phyloP scores from a whole-genome alignment of 2,797 vertebrate species.

The Cossypha dichroa region DNA sequence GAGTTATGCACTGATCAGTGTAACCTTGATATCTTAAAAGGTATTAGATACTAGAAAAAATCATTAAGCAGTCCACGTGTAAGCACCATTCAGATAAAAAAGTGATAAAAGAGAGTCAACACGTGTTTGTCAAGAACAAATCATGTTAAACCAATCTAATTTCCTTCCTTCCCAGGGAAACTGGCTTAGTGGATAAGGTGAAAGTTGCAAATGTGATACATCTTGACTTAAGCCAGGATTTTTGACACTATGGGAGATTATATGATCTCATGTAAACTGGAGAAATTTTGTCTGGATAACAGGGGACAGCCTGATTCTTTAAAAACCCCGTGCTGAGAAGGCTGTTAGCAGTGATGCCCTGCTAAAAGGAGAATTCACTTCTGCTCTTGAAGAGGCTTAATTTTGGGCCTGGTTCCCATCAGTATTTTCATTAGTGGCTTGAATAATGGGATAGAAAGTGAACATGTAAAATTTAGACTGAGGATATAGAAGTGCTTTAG shows the following conservation, averaged over 20 bases:
- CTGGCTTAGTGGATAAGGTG: not conserved
- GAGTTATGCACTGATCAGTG: not conserved
- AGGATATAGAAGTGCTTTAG: not conserved
- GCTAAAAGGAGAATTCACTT: not conserved
- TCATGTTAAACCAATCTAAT: not conserved
- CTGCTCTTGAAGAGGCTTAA: not conserved
- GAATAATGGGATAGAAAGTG: not conserved
- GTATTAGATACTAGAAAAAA: not conserved
- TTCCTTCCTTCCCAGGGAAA: conserved; percentile 18
- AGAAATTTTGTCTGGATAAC: not conserved
- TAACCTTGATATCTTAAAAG: not conserved
- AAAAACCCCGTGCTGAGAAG: not conserved
- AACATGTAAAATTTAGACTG: not conserved
- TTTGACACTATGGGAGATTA: not conserved
- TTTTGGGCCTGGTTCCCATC: not conserved
- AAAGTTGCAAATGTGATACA: not conserved
- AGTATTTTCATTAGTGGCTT: not conserved
- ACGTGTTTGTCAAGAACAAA: not conserved
- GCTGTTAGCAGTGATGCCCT: not conserved
- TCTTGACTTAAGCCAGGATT: not conserved
- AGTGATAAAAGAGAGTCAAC: conserved; percentile 33
- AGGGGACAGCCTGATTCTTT: not conserved
- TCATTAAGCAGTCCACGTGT: not conserved
- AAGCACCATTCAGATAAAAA: conserved; percentile 25
- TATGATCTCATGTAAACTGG: not conserved